These are phyloP conservation scores for Vanessa cardui DNA, from an alignment of 2,888 invertebrate genomes.

Conservation along the genomic window DNA sequence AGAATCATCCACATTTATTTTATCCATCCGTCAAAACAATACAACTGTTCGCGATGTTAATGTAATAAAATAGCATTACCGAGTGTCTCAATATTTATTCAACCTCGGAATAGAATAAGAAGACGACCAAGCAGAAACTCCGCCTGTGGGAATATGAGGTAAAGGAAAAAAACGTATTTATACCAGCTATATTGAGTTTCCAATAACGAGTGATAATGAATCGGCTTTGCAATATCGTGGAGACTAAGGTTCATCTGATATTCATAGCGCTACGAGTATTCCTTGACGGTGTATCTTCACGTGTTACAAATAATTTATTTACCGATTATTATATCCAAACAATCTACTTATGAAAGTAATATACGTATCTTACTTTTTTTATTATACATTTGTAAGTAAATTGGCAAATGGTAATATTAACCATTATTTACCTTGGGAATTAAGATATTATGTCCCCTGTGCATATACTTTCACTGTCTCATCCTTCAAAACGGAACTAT, in stretches of 20 bases:
- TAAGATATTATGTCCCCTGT: too few species aligned
- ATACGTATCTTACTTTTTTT: too few species aligned
- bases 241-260: constrained; percentile 59
- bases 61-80: constrained; percentile 49
- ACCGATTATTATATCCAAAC: not conserved
- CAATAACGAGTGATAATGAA: constrained; percentile 70
- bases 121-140: constrained; percentile 46
- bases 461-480: too few species aligned
- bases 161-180: constrained; percentile 54
- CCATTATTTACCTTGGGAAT: too few species aligned
- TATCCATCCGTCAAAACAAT: constrained; percentile 38
- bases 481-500: too few species aligned
- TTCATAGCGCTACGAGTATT: constrained; percentile 62
- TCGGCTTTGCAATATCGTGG: constrained; percentile 53
- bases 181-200: constrained; percentile 61
- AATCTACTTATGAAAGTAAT: not conserved
- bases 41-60: constrained; percentile 44
- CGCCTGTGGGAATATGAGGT: constrained; percentile 48
- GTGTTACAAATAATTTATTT: constrained; percentile 37
- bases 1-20: constrained; percentile 31
- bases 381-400: too few species aligned
- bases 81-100: constrained; percentile 52
- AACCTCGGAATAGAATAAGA: constrained; percentile 53
- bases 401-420: too few species aligned
- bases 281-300: constrained; percentile 53